phyloP scores from a whole-genome alignment of 2,888 invertebrate species.

The Adela reaumurella region DNA sequence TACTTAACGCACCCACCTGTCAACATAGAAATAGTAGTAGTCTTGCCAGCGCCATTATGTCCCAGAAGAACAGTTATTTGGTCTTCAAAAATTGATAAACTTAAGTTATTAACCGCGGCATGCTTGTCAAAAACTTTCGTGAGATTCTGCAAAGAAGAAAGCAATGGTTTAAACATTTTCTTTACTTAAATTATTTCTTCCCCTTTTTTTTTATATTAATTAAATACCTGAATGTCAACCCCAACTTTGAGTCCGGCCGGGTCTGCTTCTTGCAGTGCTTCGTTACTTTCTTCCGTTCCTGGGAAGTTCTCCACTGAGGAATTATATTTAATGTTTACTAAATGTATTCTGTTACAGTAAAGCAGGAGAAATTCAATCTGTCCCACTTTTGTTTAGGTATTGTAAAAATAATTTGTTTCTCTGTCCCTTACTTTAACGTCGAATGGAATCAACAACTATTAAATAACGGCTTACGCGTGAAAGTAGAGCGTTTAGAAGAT shows the following conservation, averaged over 20 bases:
- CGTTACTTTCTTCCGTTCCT: constrained; percentile 24
- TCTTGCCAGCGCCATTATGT: constrained; percentile 87
- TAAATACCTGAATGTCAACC: constrained; percentile 17
- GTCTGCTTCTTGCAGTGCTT: constrained; percentile 44
- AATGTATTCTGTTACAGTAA: too few species aligned
- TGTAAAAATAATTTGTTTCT: too few species aligned
- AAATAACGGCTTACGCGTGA: too few species aligned
- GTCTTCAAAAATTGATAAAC: constrained; percentile 80
- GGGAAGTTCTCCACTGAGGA: constrained; percentile 10
- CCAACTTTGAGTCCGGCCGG: constrained; percentile 43
- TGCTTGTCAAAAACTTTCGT: constrained; percentile 59
- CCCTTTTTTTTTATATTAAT: too few species aligned
- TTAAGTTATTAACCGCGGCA: constrained; percentile 64
- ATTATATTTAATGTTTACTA: constrained; percentile 9
- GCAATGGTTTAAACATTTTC: neutral
- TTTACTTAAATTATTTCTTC: too few species aligned
- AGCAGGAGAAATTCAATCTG: too few species aligned
- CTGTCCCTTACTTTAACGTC: too few species aligned
- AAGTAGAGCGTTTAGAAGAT: too few species aligned
- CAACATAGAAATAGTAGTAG: constrained; percentile 90
- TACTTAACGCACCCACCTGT: constrained; percentile 69
- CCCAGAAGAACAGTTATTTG: constrained; percentile 76
- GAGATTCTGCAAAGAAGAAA: constrained; percentile 46
- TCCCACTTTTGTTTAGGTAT: too few species aligned
- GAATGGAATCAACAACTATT: too few species aligned